Base-by-base conservation (phyloP, 2,113 vertebrate species). In the cat (Felis catus) region DNA sequence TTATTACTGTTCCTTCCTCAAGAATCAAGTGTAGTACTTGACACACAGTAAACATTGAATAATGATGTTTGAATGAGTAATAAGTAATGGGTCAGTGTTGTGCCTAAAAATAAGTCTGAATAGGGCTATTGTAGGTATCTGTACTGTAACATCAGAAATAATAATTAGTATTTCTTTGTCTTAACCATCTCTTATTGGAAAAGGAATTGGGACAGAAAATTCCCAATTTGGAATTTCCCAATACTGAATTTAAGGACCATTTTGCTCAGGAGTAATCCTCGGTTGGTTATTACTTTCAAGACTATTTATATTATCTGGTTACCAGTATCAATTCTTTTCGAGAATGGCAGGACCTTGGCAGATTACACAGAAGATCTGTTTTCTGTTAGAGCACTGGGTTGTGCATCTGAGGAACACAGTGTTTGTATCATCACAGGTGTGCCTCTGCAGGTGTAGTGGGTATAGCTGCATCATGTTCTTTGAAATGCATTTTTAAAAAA, bases 341-440 rank as follows among this genome's bases (percentile, higher is more conserved):
- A 65, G 79, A 94, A 76, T 70, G 70, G n/a, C 33, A 80, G 58
- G 27, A 39, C 33, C 58, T 87, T 92, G 70, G 92, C 94, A 83
- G 76, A 33, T 83, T 48, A 51, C 16, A 36, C 13, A 16, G 55
- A 91, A 87, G 39, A 13, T 91, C 83, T 97, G 83, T 86, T 96
- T 97, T 89, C 83, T 74, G 39, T 96, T 96, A 95, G 87, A 88
- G 31, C 25, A 45, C 21, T 65, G 21, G 9, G 36, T 11, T 82
- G 3, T 70, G 61, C 82, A 45, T 79, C 51, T 19, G 14, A 92
- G 76, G 86, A 78, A 90, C 65, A 63, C 29, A n/a, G 5, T 21
- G 73, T 84, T 91, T n/a, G 66, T 91, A 45, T 92, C 79, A 87
- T 84, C 94, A 89, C 97, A 97, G 94, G 95, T 97, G 92, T 94